These are phyloP conservation scores for Pseudomugil tenellus DNA, from an alignment of 2,797 vertebrate genomes.

Conservation along the genomic window DNA sequence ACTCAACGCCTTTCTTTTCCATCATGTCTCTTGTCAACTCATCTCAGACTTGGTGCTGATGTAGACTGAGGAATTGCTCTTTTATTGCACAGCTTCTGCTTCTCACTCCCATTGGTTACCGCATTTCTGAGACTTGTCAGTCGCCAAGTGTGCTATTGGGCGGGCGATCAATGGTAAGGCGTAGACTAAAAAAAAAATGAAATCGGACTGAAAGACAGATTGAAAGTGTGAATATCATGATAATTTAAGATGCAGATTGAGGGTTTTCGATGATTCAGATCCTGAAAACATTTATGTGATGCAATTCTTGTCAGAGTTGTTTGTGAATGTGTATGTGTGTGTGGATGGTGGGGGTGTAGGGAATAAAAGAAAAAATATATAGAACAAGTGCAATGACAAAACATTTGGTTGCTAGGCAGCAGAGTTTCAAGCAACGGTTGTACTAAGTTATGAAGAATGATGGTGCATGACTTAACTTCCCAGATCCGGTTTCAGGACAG, in stretches of 20 bases:
- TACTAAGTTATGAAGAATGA: slow-evolving; percentile 70
- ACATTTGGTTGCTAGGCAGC: slow-evolving; percentile 83
- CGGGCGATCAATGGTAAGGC: slow-evolving; percentile 45
- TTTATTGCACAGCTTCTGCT: slow-evolving; percentile 59
- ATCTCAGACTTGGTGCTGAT: slow-evolving; percentile 45
- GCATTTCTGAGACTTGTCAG: slow-evolving; percentile 56
- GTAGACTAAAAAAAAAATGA: slow-evolving; percentile 13
- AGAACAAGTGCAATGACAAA: slow-evolving; percentile 71
- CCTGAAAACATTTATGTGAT: slow-evolving; percentile 68
- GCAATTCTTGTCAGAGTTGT: slow-evolving; percentile 58
- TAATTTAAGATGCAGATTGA: slow-evolving; percentile 50
- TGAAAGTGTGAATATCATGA: slow-evolving; percentile 28
- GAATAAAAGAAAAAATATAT: slow-evolving; percentile 51
- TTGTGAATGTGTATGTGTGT: slow-evolving; percentile 16
- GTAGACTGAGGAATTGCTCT: slow-evolving; percentile 63
- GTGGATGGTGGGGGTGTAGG: slow-evolving; percentile 6
- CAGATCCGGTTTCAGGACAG: slow-evolving; percentile 79
- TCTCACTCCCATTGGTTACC: slow-evolving; percentile 70
- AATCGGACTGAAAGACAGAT: slow-evolving; percentile 32
- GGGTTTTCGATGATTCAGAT: slow-evolving; percentile 56
- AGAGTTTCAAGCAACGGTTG: slow-evolving; percentile 62
- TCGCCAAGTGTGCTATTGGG: slow-evolving; percentile 21
- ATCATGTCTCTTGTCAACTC: slow-evolving; percentile 38
- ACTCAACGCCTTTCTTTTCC: slow-evolving; percentile 54
- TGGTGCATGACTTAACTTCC: slow-evolving; percentile 72